Evolutionary conservation across 2,888 invertebrate species (phyloP).

Genomic region (Conops quadrifasciatus): DNA sequence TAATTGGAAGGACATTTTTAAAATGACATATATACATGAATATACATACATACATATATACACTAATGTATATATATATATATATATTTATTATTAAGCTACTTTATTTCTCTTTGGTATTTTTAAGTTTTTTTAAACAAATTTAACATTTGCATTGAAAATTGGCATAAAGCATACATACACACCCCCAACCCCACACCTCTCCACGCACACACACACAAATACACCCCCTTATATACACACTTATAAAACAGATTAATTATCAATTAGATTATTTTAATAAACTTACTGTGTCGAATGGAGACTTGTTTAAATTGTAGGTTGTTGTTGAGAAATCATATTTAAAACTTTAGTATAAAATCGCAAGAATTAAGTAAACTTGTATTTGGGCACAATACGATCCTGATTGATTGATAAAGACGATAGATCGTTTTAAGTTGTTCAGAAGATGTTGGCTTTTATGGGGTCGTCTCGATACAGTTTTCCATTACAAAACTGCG

Average conservation of each 20-base stretch:
- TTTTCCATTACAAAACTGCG: no score
- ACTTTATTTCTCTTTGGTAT: slow-evolving; percentile 34
- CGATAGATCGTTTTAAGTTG: no score
- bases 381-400: no score
- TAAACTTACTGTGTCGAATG: slow-evolving; percentile 39
- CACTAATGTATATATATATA: slow-evolving; percentile 22
- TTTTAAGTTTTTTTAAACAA: slow-evolving; percentile 28
- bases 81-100: slow-evolving; percentile 18
- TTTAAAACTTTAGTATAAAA: no score
- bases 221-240: slow-evolving; percentile 14
- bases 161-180: slow-evolving; percentile 30
- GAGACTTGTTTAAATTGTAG: no score
- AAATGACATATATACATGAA: background rate
- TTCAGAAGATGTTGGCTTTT: no score
- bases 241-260: slow-evolving; percentile 32
- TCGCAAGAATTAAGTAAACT: no score
- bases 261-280: slow-evolving; percentile 39
- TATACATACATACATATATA: slow-evolving; percentile 18
- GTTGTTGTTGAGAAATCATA: no score
- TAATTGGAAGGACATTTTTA: slow-evolving; percentile 9
- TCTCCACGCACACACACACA: no score
- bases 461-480: no score
- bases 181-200: no score
- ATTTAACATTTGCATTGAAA: slow-evolving; percentile 33
- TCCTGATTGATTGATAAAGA: no score